phyloP scores from a whole-genome alignment of 37 sponge, comb jelly and placozoan species.

The Ephydatia muelleri region DNA sequence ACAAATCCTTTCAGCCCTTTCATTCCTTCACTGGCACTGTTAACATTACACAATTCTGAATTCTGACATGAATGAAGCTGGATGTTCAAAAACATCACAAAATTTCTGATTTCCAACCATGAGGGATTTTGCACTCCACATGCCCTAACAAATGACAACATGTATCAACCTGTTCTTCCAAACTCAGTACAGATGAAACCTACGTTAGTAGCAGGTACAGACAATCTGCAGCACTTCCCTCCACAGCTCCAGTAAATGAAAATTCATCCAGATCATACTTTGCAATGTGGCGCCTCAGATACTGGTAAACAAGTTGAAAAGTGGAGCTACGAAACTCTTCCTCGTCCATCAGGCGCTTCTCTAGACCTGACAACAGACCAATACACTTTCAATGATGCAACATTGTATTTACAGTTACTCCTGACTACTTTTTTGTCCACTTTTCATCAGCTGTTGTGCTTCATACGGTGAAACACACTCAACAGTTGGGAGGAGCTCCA shows the following conservation, averaged over 20 bases:
- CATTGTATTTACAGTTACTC: not conserved
- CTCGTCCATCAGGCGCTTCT: constrained; percentile 47
- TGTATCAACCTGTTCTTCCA: not conserved
- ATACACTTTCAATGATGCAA: not conserved
- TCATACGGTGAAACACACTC: constrained; percentile 23
- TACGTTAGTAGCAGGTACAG: constrained; percentile 45
- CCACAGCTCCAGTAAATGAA: constrained; percentile 27
- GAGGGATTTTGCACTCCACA: constrained; percentile 67
- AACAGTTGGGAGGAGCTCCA: constrained; percentile 52
- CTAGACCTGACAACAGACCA: not conserved
- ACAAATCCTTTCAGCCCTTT: constrained; percentile 81
- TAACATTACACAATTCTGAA: constrained; percentile 46
- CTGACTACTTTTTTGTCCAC: constrained; percentile 5
- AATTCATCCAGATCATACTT: constrained; percentile 45
- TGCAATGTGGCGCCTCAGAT: constrained; percentile 34
- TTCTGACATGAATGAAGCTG: constrained; percentile 68
- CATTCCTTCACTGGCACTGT: constrained; percentile 16
- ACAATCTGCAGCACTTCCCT: constrained; percentile 34
- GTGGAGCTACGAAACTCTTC: constrained; percentile 41
- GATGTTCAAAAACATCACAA: constrained; percentile 69
- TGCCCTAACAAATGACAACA: not conserved
- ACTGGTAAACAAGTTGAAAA: constrained; percentile 76
- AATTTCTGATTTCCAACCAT: constrained; percentile 76
- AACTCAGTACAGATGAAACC: constrained; percentile 1
- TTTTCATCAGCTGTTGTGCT: constrained; percentile 5